Conservation (phyloP, 2,113 vertebrate genomes). For the Ptilorrhoa leucosticta region DNA sequence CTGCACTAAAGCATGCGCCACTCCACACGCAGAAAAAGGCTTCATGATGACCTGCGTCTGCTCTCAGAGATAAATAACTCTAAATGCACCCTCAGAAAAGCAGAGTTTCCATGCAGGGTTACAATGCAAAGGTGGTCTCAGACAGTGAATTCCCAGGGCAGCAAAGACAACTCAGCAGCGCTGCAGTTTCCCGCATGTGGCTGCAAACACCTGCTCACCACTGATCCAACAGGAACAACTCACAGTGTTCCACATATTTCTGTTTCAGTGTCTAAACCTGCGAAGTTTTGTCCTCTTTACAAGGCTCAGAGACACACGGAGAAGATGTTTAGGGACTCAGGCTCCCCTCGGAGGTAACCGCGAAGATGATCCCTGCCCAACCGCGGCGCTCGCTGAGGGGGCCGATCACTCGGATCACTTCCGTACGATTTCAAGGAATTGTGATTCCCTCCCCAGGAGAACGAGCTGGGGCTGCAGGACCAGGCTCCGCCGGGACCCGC, state of each 20-base stretch:
- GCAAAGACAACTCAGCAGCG: no score
- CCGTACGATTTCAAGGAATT: rapidly evolving
- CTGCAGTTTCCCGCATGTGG: rapidly evolving
- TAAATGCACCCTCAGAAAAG: no score
- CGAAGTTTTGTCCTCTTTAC: neutral
- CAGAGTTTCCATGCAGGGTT: neutral
- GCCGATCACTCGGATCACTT: rapidly evolving
- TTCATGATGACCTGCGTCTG: neutral
- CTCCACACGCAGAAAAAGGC: rapidly evolving
- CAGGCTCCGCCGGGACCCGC: neutral
- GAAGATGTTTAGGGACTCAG: rapidly evolving
- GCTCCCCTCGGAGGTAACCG: no score
- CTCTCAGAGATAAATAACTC: neutral
- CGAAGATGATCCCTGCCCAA: neutral
- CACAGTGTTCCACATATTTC: rapidly evolving
- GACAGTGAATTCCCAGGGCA: rapidly evolving
- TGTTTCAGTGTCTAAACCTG: rapidly evolving
- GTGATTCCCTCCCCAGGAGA: rapidly evolving
- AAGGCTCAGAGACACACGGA: rapidly evolving
- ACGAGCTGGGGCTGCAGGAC: no score
- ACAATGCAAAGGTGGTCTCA: neutral
- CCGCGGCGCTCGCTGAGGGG: neutral
- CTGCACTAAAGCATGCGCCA: neutral
- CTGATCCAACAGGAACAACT: neutral
- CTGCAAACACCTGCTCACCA: neutral